Base-by-base conservation (phyloP, 2,888 invertebrate genomes). In the Macroteleia sp. region DNA sequence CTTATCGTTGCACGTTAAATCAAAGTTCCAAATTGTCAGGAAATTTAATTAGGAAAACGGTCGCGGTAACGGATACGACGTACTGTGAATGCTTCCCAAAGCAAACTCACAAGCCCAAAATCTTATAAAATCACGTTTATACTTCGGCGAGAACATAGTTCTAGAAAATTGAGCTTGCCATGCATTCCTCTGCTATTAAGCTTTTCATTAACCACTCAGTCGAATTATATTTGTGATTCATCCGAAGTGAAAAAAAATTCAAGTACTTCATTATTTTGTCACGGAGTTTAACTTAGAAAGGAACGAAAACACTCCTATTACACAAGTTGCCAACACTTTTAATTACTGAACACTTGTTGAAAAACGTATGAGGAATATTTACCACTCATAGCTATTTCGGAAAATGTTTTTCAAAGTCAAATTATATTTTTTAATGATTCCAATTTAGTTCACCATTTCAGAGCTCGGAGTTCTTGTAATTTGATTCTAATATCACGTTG, bases 11-110 rank as follows among this genome's bases (percentile, higher is more conserved):
- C 48, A 6, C 69, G 54, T 76, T 69, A 69, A 76, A 76, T 69
- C 76, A 69, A 69, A 70, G 62, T 76, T 67, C 56, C 70, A 76
- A 79, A 81, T 75, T 79, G 79, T 74, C 79, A 69, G 69, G 79
- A 79, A 81, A 81, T 81, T 77, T 77, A 81, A 81, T 81, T 76
- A 79, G 70, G 78, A 79, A 79, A 77, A 75, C 75, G n/a, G n/a
- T n/a, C n/a, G n/a, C n/a, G n/a, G n/a, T n/a, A n/a, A n/a, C n/a
- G n/a, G n/a, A n/a, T n/a, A n/a, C n/a, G n/a, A n/a, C n/a, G n/a
- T n/a, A 69, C 61, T 44, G 56, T 41, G 32, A 67, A 61, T 69
- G 48, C 62, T 56, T 67, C 41, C 20, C 50, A 62, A 69, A 70
- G 19, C 39, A 59, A 59, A 75, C 57, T 69, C 52, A 16, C 48